These are phyloP conservation scores for Melanotaenia nigrans DNA, from an alignment of 2,797 vertebrate species.

Conservation along the genomic window DNA sequence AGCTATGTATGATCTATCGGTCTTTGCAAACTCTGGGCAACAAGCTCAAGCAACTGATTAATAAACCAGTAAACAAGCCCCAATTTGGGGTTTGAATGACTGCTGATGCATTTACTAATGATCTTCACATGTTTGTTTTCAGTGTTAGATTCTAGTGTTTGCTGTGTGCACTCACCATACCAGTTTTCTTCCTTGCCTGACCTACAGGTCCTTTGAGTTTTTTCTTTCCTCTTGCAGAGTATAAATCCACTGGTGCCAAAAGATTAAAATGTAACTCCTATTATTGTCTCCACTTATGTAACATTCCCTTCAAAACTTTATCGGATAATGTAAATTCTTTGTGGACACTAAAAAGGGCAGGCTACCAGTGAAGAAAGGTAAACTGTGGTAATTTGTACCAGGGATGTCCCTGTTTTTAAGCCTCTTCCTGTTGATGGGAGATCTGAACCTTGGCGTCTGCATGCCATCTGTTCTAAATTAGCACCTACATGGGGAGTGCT, in stretches of 20 bases:
- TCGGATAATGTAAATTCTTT: conserved; percentile 1
- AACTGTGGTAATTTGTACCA: conserved; percentile 42
- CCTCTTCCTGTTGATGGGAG: conserved; percentile 46
- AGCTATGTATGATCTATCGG: too few relatives aligned
- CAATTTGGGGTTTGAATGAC: too few relatives aligned
- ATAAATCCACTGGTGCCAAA: conserved; percentile 3
- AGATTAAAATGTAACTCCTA: background rate
- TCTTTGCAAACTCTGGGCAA: too few relatives aligned
- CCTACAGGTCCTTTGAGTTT: conserved; percentile 5
- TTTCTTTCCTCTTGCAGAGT: too few relatives aligned
- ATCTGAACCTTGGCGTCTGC: conserved; percentile 33
- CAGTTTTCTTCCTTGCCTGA: background rate
- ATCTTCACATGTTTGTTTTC: too few relatives aligned
- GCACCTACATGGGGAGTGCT: conserved; percentile 62
- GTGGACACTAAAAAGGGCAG: conserved; percentile 4
- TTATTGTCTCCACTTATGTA: background rate
- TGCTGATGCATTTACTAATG: too few relatives aligned
- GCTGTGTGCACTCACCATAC: background rate
- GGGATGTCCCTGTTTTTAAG: conserved; percentile 24
- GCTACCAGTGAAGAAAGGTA: conserved; percentile 28
- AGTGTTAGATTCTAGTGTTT: too few relatives aligned
- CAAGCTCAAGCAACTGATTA: too few relatives aligned
- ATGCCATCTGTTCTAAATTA: conserved; percentile 74
- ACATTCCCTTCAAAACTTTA: conserved; percentile 2
- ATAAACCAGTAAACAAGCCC: too few relatives aligned